These are phyloP conservation scores for Scaptomyza cyrtandrae DNA, from an alignment of 2,888 invertebrate species.

Conservation along the genomic window DNA sequence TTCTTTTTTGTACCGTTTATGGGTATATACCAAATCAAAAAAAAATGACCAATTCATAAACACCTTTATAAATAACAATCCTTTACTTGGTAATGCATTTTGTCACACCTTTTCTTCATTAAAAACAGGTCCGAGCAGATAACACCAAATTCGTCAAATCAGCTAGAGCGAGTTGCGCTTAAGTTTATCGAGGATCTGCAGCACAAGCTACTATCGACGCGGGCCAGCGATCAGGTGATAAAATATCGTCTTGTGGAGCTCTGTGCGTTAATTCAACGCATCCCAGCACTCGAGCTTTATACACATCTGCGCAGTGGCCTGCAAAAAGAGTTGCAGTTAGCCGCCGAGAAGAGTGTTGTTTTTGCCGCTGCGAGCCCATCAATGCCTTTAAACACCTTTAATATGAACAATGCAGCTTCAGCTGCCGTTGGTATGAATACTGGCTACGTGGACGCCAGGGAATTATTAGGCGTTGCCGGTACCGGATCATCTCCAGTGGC, in stretches of 20 bases:
- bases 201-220: conserved; percentile 75
- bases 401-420: conserved; percentile 62
- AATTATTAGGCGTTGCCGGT: conserved; percentile 29
- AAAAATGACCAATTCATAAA: neutral
- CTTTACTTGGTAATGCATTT: neutral
- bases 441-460: conserved; percentile 55
- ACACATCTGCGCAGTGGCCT: conserved; percentile 81
- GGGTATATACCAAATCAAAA: no score
- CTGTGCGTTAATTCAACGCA: conserved; percentile 75
- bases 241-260: conserved; percentile 81
- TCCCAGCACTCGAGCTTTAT: conserved; percentile 80
- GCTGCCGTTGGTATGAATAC: conserved; percentile 36
- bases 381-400: conserved; percentile 76
- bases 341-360: conserved; percentile 73
- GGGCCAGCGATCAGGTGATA: conserved; percentile 71
- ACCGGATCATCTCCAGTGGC: conserved; percentile 25
- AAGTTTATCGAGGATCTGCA: conserved; percentile 82
- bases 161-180: conserved; percentile 76
- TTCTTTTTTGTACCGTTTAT: neutral
- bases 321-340: conserved; percentile 82
- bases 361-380: conserved; percentile 56
- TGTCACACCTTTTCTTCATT: neutral
- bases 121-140: conserved; percentile 71
- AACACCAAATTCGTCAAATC: conserved; percentile 66
- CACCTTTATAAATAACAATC: neutral